Percentiles rank a stretch among this genome's conserved stretches.
Evolutionary conservation across 2,888 invertebrate species (phyloP).

Genomic region (Orthosia gracilis): DNA sequence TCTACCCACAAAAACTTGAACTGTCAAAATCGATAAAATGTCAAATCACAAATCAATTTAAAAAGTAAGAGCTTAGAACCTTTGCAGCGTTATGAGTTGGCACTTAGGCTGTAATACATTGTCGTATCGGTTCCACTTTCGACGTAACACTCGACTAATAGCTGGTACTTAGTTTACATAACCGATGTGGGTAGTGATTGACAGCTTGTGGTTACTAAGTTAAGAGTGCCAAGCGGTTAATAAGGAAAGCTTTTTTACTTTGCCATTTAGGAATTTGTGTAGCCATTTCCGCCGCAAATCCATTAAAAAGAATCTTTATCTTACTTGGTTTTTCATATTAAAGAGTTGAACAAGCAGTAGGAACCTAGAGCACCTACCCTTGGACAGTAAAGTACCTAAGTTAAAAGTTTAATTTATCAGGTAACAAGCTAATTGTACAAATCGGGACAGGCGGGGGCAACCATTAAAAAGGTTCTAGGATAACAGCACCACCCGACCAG

Average conservation of each 20-base stretch:
- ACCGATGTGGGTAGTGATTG: conserved; percentile 76
- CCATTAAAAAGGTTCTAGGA: too few species aligned
- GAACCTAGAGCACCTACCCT: too few species aligned
- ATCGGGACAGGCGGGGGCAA: too few species aligned
- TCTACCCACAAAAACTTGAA: conserved; percentile 10
- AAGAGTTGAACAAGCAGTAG: not conserved
- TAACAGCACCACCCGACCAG: too few species aligned
- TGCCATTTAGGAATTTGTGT: not conserved
- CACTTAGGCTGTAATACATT: conserved; percentile 28
- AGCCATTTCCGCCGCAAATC: too few species aligned
- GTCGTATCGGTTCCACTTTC: conserved; percentile 71
- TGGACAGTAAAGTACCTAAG: too few species aligned
- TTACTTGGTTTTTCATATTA: too few species aligned
- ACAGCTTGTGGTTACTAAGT: conserved; percentile 61
- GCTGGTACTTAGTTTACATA: conserved; percentile 72
- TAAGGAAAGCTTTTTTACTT: not conserved
- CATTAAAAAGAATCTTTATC: too few species aligned
- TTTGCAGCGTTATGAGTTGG: conserved; percentile 27
- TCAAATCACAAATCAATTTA: conserved; percentile 2
- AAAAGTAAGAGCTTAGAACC: conserved; percentile 7
- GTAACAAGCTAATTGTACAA: too few species aligned
- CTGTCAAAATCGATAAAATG: conserved; percentile 30
- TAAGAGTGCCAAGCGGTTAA: conserved; percentile 63
- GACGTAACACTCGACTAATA: conserved; percentile 63
- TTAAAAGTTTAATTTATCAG: not conserved